Evolutionary conservation across 2,888 invertebrate species (phyloP), one percentile per base, ranked within the genome.

Genomic region (Mimas tiliae): DNA sequence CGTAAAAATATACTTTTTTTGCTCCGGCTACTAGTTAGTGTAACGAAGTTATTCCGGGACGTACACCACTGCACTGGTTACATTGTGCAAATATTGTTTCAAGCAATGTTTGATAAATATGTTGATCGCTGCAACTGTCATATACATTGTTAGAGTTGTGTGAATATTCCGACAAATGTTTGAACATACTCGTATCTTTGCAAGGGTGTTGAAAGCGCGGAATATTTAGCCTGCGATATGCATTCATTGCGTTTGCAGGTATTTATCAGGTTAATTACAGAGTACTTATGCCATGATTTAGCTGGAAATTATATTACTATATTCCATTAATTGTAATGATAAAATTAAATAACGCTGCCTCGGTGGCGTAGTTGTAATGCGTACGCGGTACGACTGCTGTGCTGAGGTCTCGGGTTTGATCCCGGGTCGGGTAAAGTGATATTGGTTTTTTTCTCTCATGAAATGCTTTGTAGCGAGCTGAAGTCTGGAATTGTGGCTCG

Each of bases 141-240:
- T 50, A 50, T 19, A 42, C 42, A 42, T 38, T n/a, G 38, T 38
- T 16, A 53, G 4, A 27, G 1, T 1, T 27, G 27, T 27, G 1
- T 33, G 16, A 55, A 55, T 55, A 42, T 58, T 58, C 27, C 27
- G 27, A 27, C 19, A n/a, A n/a, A n/a, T n/a, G n/a, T n/a, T n/a
- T n/a, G 19, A 11, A 12, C 19, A 12, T 6, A 42, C 6, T 58
- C 42, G 12, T 58, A 42, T 55, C 16, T 11, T 12, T 42, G 19
- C 42, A 19, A 12, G 19, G 38, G 58, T 38, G 58, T 19, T 58
- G 12, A 58, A 38, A 12, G 16, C 4, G 11, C 1, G 6, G 1
- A 50, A 33, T 27, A 27, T 52, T 27, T 42, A n/a, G 42, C 16
- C 12, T 12, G 42, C 4, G 42, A 58, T 19, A 19, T 42, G 11